Percentiles rank a stretch among this genome's conserved stretches.
Conservation (phyloP, 2,113 vertebrate genomes). For the Herpetotheres cachinnans region DNA sequence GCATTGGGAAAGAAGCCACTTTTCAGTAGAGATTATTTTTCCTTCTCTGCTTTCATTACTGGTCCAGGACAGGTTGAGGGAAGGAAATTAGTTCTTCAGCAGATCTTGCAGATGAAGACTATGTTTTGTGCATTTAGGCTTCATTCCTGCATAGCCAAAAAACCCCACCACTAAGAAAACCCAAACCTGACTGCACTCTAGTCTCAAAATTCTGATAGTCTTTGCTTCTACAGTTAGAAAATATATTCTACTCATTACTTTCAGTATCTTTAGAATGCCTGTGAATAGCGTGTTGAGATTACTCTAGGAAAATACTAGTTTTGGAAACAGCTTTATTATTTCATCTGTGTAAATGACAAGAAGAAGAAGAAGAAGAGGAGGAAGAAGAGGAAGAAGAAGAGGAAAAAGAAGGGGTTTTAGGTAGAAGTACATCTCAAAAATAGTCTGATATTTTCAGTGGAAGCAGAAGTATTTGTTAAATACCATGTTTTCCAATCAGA, state of each 20-base stretch:
- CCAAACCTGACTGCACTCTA: background rate
- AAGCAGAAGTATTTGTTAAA: background rate
- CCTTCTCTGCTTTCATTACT: background rate
- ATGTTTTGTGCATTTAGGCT: background rate
- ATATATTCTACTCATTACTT: background rate
- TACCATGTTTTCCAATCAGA: background rate
- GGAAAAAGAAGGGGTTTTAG: background rate
- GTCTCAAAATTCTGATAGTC: background rate
- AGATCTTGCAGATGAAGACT: background rate
- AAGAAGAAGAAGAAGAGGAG: background rate
- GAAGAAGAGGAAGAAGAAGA: too few species aligned
- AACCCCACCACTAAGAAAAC: background rate
- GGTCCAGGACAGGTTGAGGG: background rate
- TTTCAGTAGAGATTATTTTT: background rate
- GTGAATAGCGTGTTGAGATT: background rate
- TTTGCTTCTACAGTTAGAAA: background rate
- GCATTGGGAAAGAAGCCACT: background rate
- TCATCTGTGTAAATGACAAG: background rate
- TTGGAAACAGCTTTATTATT: background rate
- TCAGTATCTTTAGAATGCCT: background rate
- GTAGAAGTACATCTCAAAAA: background rate
- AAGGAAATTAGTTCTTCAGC: background rate
- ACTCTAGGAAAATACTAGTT: background rate
- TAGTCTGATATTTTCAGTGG: background rate
- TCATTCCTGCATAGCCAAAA: background rate